Evolutionary conservation across 2,888 invertebrate species (phyloP), one percentile per base, ranked within the genome.

Genomic region (Gasteruption jaculator): DNA sequence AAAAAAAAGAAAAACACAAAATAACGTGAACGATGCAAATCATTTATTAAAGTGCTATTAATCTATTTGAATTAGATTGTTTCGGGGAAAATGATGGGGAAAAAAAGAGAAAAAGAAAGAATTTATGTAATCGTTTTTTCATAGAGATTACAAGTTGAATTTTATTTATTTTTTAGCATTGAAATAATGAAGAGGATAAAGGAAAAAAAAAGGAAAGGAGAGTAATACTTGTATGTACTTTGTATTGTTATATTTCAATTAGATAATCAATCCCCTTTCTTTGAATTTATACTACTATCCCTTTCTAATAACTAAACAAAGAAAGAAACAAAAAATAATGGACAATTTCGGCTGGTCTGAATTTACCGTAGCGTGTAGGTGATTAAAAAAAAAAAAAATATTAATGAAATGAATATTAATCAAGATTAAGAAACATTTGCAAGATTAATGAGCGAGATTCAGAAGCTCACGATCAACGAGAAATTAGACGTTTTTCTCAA

Each of bases 271-370:
- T 27, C n/a, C 11, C 12, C 8, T 20, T 48, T 52, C 34, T 44
- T 50, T 47, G 45, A 45, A 53, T 55, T 55, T 53, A n/a, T n/a
- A n/a, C n/a, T n/a, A n/a, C n/a, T n/a, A n/a, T n/a, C n/a, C n/a
- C 42, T 42, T 48, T 49, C 46, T 37, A 27, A n/a, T n/a, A n/a
- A n/a, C n/a, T 18, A 22, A 16, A 24, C 12, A 30, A 22, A 39
- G 25, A n/a, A 41, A 35, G 18, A 11, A n/a, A 5, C 12, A 45
- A 52, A 46, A 49, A 49, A n/a, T n/a, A 58, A 65, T 60, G 58
- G 49, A 64, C 63, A 58, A 64, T 66, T 67, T 67, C 66, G 67
- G 66, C 67, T 65, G 66, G 65, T 66, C 66, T 67, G 66, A 66
- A 67, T 66, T 65, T 61, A 61, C 57, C 58, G n/a, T 66, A 66